Base-by-base conservation (phyloP, 2,797 vertebrate genomes). In the Selene dorsalis region DNA sequence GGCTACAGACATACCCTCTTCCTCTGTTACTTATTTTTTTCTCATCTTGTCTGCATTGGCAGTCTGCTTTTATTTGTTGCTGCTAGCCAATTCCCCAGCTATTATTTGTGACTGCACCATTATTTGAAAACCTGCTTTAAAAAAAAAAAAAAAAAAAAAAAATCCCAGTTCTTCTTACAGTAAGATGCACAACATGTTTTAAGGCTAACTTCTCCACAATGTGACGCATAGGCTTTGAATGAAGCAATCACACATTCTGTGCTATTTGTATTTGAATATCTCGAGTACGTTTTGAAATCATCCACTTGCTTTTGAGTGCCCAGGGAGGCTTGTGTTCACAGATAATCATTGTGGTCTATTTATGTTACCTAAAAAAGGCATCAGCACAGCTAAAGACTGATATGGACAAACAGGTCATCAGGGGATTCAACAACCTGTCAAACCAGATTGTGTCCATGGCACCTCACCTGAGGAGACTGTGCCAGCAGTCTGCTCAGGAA, bases 341-440 rank as follows among this genome's bases (percentile, higher is more conserved):
- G 24, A 2, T 5, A 38, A 13, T 17, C 30, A 17, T 66, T 17
- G 17, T 28, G 24, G 16, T 26, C 53, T 55, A 55, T 55, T 28
- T 55, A 16, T 18, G 20, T 4, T 26, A 50, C 38, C 43, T 30
- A 38, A 69, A 30, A 39, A 22, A 41, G 12, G 17, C 24, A 16
- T 32, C 26, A 32, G 53, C 11, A n/a, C 24, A 26, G 53, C 26
- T 69, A 24, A 20, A 45, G 26, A 43, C 52, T 43, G 24, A 56
- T 45, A 20, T 16, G 53, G 39, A 57, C 38, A 69, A 30, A 69
- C 52, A 69, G 38, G 53, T 43, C 52, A 57, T 57, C 38, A 5
- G 53, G 52, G 66, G 39, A 69, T 56, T 56, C 66, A 28, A 56
- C 55, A 57, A 30, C 53, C 53, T 57, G 53, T 57, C 53, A 41